These are phyloP conservation scores for Caenorhabditis drosophilae DNA, from an alignment of 2,888 invertebrate genomes.

Conservation along the genomic window DNA sequence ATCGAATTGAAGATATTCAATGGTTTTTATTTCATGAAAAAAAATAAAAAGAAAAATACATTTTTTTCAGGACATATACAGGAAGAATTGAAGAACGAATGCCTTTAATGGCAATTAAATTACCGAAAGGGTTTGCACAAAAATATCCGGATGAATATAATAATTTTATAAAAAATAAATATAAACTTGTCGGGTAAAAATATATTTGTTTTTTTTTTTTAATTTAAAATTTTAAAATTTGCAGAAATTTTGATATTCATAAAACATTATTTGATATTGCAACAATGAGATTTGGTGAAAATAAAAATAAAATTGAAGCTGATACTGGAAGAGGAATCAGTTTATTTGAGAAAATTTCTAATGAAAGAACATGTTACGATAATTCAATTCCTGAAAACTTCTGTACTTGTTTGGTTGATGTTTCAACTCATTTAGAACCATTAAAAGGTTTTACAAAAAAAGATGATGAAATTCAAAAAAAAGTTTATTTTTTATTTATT, in stretches of 20 bases:
- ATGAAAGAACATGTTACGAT: not conserved
- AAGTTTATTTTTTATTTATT: not conserved
- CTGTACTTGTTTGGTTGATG: constrained; percentile 4
- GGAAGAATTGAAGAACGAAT: constrained; percentile 70
- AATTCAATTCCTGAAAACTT: not conserved
- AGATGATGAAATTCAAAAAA: constrained; percentile 10
- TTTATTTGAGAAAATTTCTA: constrained; percentile 1
- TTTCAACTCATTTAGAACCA: constrained; percentile 4
- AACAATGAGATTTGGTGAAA: not conserved
- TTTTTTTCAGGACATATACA: constrained; percentile 8
- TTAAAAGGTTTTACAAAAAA: constrained; percentile 11
- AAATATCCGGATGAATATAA: constrained; percentile 54
- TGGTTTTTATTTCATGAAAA: constrained; percentile 7
- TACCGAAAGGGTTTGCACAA: constrained; percentile 67
- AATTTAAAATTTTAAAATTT: constrained; percentile 1
- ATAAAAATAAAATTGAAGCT: no score
- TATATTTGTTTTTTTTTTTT: not conserved
- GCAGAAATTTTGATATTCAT: constrained; percentile 3
- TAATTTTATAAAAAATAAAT: constrained; percentile 39
- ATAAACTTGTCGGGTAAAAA: constrained; percentile 37
- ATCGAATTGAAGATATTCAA: constrained; percentile 70
- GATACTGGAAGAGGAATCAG: constrained; percentile 1
- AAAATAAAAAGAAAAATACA: not conserved
- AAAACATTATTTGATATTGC: not conserved
- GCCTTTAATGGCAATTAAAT: constrained; percentile 69